Conservation (phyloP, 2,888 invertebrate genomes). For the Cerceris ruficornis region DNA sequence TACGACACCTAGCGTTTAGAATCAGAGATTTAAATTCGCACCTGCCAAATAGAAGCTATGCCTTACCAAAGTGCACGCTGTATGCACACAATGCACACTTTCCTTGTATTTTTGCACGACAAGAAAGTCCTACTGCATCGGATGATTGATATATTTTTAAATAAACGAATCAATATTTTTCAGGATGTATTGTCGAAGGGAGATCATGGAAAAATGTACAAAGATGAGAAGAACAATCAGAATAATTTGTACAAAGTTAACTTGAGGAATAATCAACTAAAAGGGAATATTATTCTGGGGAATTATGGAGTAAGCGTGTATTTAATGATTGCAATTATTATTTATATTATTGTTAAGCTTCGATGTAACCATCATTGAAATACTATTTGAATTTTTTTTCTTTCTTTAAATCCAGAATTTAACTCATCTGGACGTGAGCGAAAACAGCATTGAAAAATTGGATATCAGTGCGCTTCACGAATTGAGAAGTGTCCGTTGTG, state of each 20-base stretch:
- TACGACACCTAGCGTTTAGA: conserved; percentile 28
- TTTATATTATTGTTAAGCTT: background rate
- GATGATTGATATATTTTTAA: background rate
- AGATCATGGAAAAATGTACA: conserved; percentile 70
- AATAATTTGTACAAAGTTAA: conserved; percentile 87
- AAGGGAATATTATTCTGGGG: conserved; percentile 92
- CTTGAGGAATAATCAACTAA: conserved; percentile 89
- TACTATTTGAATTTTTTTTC: background rate
- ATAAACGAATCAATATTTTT: conserved; percentile 7
- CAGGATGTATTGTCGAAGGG: conserved; percentile 73
- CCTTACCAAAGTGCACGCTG: background rate
- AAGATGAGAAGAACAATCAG: conserved; percentile 73
- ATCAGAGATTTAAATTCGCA: background rate
- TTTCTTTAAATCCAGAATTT: conserved; percentile 85
- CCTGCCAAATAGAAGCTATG: background rate
- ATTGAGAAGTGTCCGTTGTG: conserved; percentile 89
- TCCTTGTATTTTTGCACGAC: background rate
- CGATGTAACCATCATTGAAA: background rate
- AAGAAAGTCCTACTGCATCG: too few species aligned
- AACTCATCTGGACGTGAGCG: conserved; percentile 91
- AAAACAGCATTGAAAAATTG: conserved; percentile 91
- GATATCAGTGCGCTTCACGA: conserved; percentile 91
- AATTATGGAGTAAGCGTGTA: conserved; percentile 89
- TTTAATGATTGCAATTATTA: background rate
- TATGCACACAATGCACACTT: background rate